Base-by-base conservation (phyloP, 2,888 invertebrate species). In the Dynastes grantii region DNA sequence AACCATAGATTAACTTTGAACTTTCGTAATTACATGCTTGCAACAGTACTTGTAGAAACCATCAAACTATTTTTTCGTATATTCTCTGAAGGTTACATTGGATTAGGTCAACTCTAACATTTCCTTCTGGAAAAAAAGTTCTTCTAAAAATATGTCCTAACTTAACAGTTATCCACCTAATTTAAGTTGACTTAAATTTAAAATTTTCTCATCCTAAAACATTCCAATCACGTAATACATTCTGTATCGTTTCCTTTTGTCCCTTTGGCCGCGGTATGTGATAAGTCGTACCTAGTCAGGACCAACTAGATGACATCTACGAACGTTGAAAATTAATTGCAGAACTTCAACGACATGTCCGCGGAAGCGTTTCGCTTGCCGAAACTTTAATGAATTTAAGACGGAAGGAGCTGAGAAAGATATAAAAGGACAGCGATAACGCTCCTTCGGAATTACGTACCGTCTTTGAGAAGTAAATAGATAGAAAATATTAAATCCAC, bases 311-410 rank as follows among this genome's bases (percentile, higher is more conserved):
- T 53, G 53, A 53, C 53, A 13, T 53, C 53, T 16, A 53, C 16
- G 53, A 6, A 53, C 53, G 53, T 16, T 16, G 53, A 53, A 53
- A 53, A 53, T 16, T 53, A 53, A 53, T n/a, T 53, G 53, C 4
- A 22, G 22, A 53, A 53, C 53, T 53, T 53, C 53, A 13, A 53
- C 16, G 53, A 53, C 13, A 16, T 53, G 53, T 53, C 16, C 53
- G 53, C 13, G n/a, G 53, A 16, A 53, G 6, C 53, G 53, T 53
- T 16, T 13, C 53, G 53, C 53, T 53, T 53, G 53, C 53, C 53
- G 53, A 53, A 53, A 53, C 53, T 53, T 53, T 53, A 53, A 53
- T 53, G 53, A 53, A 53, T 53, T 53, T 53, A 53, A 53, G 53
- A 53, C 53, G 53, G 13, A 53, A 53, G 13, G 53, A 53, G 53